phyloP scores from a whole-genome alignment of 2,888 invertebrate genomes.

The Adineta ricciae region DNA sequence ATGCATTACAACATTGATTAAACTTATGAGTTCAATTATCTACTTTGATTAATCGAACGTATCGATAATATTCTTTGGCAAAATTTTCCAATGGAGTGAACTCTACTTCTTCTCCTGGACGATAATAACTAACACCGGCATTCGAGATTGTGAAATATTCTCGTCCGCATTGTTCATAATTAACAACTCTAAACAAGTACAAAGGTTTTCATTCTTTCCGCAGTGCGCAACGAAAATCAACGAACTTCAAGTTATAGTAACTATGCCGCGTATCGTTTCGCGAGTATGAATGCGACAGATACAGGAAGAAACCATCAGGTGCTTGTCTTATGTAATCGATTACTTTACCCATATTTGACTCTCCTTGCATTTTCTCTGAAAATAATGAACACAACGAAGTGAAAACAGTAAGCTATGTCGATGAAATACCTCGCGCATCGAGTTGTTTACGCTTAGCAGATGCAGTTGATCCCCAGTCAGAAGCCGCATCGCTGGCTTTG shows the following conservation, averaged over 20 bases:
- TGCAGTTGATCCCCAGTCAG: neutral
- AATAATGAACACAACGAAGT: neutral
- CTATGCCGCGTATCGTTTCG: conserved; percentile 49
- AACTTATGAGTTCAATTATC: conserved; percentile 30
- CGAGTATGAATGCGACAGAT: conserved; percentile 56
- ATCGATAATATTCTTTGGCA: conserved; percentile 72
- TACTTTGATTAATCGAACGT: conserved; percentile 65
- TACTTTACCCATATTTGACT: conserved; percentile 37
- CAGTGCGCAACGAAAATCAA: neutral
- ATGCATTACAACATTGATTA: neutral
- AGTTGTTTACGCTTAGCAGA: conserved; percentile 9
- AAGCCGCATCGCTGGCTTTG: neutral
- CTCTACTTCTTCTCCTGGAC: conserved; percentile 59
- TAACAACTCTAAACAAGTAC: conserved; percentile 58
- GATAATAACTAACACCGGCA: conserved; percentile 65
- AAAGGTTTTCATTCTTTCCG: neutral
- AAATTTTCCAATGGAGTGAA: conserved; percentile 68
- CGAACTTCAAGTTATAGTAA: conserved; percentile 50
- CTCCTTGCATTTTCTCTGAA: conserved; percentile 23
- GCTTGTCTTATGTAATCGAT: conserved; percentile 55
- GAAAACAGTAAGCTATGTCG: neutral
- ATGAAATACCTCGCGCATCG: neutral
- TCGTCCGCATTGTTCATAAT: conserved; percentile 62
- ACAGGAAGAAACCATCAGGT: conserved; percentile 62
- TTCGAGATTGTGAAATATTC: conserved; percentile 72